A percentile compares a stretch with the other conserved stretches of the same genome.
Conservation (phyloP, 1,140 invertebrate genomes). For the Pseudomyrmex dendroicus region DNA sequence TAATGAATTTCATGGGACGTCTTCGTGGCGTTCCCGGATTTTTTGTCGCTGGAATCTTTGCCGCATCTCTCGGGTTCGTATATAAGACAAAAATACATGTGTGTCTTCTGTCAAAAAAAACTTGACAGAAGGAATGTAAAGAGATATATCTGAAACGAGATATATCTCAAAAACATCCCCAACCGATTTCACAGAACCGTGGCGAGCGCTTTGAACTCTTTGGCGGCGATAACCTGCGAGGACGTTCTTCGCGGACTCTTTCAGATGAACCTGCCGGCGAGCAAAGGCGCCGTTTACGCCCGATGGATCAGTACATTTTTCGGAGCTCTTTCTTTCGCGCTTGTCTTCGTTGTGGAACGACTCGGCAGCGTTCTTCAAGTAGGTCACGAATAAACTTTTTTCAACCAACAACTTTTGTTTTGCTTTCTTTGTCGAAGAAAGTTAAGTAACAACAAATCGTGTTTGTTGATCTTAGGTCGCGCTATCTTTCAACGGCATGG, state of each 20-base stretch:
- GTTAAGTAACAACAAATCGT: not conserved
- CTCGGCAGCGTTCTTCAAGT: conserved; percentile 93
- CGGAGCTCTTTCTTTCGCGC: conserved; percentile 87
- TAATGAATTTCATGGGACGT: conserved; percentile 91
- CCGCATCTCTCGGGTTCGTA: conserved; percentile 89
- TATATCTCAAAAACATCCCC: conserved; percentile 5
- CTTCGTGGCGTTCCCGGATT: conserved; percentile 92
- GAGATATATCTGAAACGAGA: not conserved
- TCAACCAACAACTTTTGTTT: no score
- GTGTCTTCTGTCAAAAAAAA: not conserved
- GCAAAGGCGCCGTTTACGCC: conserved; percentile 88
- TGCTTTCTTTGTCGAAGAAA: no score
- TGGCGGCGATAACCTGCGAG: conserved; percentile 95
- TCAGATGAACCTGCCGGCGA: conserved; percentile 88
- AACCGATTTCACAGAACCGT: conserved; percentile 91
- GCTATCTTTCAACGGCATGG: conserved; percentile 94
- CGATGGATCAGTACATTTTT: conserved; percentile 88
- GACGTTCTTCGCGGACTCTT: conserved; percentile 92
- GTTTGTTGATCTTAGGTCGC: conserved; percentile 86
- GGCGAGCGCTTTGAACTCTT: conserved; percentile 95
- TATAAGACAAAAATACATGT: not conserved
- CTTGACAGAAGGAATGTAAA: not conserved
- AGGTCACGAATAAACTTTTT: conserved; percentile 21
- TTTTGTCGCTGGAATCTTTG: conserved; percentile 94
- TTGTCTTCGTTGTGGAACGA: conserved; percentile 93